These are phyloP conservation scores for Mycalesis mineus DNA, from an alignment of 2,888 invertebrate species.

Conservation along the genomic window DNA sequence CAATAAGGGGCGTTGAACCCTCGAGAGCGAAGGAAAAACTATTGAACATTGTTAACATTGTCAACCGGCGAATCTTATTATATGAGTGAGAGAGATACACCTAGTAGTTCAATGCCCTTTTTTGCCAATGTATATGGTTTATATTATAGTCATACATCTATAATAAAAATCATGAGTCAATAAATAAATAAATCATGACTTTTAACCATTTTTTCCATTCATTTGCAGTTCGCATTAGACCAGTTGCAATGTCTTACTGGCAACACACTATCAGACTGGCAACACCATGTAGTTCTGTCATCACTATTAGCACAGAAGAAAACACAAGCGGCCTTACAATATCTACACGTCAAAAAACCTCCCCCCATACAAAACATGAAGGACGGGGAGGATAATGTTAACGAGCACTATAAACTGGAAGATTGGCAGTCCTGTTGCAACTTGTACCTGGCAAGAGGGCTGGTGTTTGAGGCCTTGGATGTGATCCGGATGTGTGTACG, in stretches of 20 bases:
- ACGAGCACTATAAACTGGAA: constrained; percentile 60
- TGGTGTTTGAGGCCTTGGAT: constrained; percentile 82
- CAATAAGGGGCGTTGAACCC: no score
- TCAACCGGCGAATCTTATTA: no score
- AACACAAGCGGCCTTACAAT: constrained; percentile 83
- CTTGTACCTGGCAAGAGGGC: constrained; percentile 80
- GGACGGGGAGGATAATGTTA: constrained; percentile 37
- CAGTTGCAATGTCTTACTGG: constrained; percentile 81
- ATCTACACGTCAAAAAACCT: constrained; percentile 80
- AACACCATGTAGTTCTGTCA: constrained; percentile 83
- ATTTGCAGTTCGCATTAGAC: constrained; percentile 81
- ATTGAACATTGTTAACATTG: no score
- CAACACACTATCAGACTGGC: constrained; percentile 82
- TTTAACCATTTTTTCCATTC: no score
- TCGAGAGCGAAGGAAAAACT: no score
- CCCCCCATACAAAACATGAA: constrained; percentile 70
- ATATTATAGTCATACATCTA: no score
- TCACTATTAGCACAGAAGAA: constrained; percentile 83
- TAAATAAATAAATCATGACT: no score
- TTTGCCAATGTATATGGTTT: no score
- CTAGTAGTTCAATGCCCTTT: no score
- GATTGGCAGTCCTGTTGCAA: constrained; percentile 77
- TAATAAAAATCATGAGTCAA: no score
- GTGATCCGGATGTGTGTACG: constrained; percentile 79
- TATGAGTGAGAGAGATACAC: no score